Conservation (phyloP, 1,140 invertebrate species). For the Drosophila hydei region DNA sequence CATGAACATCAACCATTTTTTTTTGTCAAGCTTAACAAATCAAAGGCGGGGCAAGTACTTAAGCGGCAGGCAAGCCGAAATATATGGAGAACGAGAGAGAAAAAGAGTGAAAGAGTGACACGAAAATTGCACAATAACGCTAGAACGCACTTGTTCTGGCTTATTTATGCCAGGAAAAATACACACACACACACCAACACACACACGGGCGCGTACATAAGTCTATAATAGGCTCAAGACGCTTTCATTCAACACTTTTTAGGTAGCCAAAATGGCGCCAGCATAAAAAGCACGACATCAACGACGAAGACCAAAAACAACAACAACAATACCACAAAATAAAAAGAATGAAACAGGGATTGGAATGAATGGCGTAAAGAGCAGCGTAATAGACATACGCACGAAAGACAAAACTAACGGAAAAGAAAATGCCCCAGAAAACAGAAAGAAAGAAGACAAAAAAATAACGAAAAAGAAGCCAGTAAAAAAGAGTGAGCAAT, state of each 20-base stretch:
- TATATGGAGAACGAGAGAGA: neutral
- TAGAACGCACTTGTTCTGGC: slow-evolving; percentile 45
- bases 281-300: slow-evolving; percentile 55
- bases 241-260: slow-evolving; percentile 80
- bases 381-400: slow-evolving; percentile 64
- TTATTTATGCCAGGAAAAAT: slow-evolving; percentile 38
- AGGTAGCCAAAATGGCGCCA: slow-evolving; percentile 75
- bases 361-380: slow-evolving; percentile 44
- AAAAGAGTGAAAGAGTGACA: neutral
- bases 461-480: neutral
- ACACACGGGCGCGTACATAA: slow-evolving; percentile 23
- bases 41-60: slow-evolving; percentile 16
- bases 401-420: slow-evolving; percentile 60
- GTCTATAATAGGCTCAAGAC: slow-evolving; percentile 76
- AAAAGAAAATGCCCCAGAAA: slow-evolving; percentile 28
- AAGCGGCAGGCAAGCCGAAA: neutral
- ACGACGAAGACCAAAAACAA: slow-evolving; percentile 4
- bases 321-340: slow-evolving; percentile 12
- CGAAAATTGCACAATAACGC: slow-evolving; percentile 69
- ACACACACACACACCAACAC: slow-evolving; percentile 32
- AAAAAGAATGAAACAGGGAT: slow-evolving; percentile 24
- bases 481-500: slow-evolving; percentile 13
- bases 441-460: slow-evolving; percentile 2
- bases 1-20: slow-evolving; percentile 24
- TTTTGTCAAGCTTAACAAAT: slow-evolving; percentile 50